Evolutionary conservation across 92 coral and sea anemone species (phyloP), one percentile per base, ranked within the genome.

Genomic region (Porites cylindrica): DNA sequence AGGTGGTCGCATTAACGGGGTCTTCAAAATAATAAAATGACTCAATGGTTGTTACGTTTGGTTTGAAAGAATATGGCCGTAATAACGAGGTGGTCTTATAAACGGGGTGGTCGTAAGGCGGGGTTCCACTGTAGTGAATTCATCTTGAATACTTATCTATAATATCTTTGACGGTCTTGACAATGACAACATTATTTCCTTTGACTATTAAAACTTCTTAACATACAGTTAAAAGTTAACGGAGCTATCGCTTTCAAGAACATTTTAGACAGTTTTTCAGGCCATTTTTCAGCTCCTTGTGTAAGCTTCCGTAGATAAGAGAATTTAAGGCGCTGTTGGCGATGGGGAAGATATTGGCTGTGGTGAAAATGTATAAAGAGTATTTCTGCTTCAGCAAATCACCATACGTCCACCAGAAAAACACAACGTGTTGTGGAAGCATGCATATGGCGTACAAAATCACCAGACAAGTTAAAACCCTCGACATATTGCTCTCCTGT

Each of bases 311-410:
- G 76, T 94, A 94, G 1, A 92, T 91, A 59, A 94, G 90, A n/a
- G 95, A 90, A 26, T 94, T 94, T 47, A 94, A 79, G 14, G 97
- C 97, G 51, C 97, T 92, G 73, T 92, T 94, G 4, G 97, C 97
- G 84, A 94, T 94, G 4, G 97, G 93, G 26, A 94, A 94, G 19
- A 92, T 82, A 76, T 94, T 94, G 11, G 94, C 88, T 54, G 92
- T 83, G 63, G 81, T 60, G 26, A 94, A 89, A 13, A 92, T 86
- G 24, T 90, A 86, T 76, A 86, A n/a, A 8, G 61, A 67, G 79
- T 78, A 86, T 6, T 80, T 86, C 65, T 77, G 84, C 12, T 81
- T 67, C 67, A 50, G 43, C 54, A 94, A 81, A 60, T 92, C 79
- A 14, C 97, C 97, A 59, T 89, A 94, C 9, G 47, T 84, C 76